Percentiles rank a stretch among this genome's conserved stretches.
phyloP scores from a whole-genome alignment of 2,113 vertebrate species.

The Syngnathoides biaculeatus region DNA sequence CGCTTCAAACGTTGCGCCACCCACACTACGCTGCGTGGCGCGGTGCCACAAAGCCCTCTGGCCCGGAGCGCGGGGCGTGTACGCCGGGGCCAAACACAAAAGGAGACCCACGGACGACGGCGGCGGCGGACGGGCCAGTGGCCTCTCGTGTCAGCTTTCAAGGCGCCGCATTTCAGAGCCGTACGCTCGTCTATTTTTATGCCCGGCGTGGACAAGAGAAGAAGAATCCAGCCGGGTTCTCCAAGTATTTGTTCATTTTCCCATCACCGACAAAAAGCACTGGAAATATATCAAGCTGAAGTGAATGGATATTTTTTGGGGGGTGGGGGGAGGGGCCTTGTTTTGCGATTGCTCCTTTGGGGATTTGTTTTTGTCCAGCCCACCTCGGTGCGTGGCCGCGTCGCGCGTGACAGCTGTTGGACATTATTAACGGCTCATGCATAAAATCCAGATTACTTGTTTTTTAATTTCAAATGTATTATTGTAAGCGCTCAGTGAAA shows the following conservation, averaged over 20 bases:
- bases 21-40: conserved; percentile 58
- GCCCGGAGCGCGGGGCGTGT: conserved; percentile 62
- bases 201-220: conserved; percentile 49
- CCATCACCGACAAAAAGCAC: conserved; percentile 3
- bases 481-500: conserved; percentile 62
- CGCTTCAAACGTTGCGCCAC: conserved; percentile 60
- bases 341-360: conserved; percentile 25
- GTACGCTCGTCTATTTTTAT: conserved; percentile 58
- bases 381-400: conserved; percentile 49
- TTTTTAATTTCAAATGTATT: conserved; percentile 73
- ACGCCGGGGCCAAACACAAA: conserved; percentile 62
- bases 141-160: conserved; percentile 66
- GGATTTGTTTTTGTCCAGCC: conserved; percentile 32
- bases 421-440: conserved; percentile 75
- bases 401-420: conserved; percentile 72
- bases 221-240: conserved; percentile 20
- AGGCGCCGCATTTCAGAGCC: conserved; percentile 58
- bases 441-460: conserved; percentile 75
- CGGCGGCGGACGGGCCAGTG: conserved; percentile 58
- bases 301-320: conserved; percentile 43
- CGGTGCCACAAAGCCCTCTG: conserved; percentile 55
- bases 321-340: too few relatives aligned
- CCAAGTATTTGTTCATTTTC: conserved; percentile 32
- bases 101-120: conserved; percentile 63
- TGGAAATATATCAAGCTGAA: conserved; percentile 27